These are phyloP conservation scores for Cristatella mucedo DNA, from an alignment of 2,888 invertebrate genomes.

Conservation along the genomic window DNA sequence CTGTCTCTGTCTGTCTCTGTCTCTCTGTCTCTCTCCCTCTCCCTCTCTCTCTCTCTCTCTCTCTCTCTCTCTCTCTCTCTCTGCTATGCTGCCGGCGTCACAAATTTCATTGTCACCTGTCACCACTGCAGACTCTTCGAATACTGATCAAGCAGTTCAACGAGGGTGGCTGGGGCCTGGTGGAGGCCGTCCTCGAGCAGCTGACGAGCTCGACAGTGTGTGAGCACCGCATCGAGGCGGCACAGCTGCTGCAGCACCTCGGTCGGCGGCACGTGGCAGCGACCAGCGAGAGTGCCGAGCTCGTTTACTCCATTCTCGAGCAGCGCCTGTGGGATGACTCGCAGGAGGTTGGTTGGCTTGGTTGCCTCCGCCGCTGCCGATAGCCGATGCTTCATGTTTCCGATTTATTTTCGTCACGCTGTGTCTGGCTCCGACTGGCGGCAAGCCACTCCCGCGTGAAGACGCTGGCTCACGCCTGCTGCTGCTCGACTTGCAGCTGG, in stretches of 20 bases:
- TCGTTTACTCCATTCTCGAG: slow-evolving; percentile 21
- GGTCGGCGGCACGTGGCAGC: slow-evolving; percentile 15
- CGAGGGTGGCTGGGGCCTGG: slow-evolving; percentile 19
- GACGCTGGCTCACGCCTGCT: too few species aligned
- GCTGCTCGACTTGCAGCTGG: slow-evolving; percentile 27
- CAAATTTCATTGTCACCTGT: too few species aligned
- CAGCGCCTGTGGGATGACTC: slow-evolving; percentile 32
- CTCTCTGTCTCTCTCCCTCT: too few species aligned
- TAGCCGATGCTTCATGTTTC: too few species aligned
- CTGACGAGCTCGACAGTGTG: slow-evolving; percentile 26
- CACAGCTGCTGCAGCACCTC: slow-evolving; percentile 24
- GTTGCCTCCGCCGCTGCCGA: too few species aligned
- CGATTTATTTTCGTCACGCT: too few species aligned
- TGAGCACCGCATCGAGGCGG: slow-evolving; percentile 25
- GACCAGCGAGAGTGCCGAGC: slow-evolving; percentile 3
- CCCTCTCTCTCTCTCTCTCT: too few species aligned
- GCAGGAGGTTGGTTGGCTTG: slow-evolving; percentile 22
- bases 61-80: too few species aligned
- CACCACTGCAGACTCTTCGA: slow-evolving; percentile 22
- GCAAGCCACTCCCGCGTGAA: too few species aligned
- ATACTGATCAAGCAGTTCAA: slow-evolving; percentile 29
- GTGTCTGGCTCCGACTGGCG: too few species aligned
- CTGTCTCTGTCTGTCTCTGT: too few species aligned
- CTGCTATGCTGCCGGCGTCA: too few species aligned
- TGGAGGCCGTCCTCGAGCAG: slow-evolving; percentile 20